Evolutionary conservation across 2,797 vertebrate species (phyloP).

Genomic region (Hyperoplus immaculatus): DNA sequence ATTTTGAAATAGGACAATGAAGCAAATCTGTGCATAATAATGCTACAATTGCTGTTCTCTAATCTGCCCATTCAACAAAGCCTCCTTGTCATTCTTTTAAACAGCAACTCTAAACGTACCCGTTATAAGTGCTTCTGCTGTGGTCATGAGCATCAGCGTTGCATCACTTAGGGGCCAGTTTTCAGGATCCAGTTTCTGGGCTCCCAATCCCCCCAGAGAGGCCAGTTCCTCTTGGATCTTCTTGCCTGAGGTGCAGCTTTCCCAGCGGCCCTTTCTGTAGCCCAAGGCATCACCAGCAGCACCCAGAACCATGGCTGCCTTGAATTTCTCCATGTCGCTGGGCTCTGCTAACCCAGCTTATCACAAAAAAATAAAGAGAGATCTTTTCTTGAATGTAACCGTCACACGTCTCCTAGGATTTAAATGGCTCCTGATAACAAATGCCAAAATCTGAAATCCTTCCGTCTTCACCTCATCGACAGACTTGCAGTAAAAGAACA

Average conservation of each 20-base stretch:
- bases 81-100: background rate
- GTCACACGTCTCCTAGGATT: slow-evolving; percentile 1
- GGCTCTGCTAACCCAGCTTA: slow-evolving; percentile 4
- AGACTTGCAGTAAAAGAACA: slow-evolving; percentile 3
- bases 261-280: slow-evolving; percentile 88
- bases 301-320: slow-evolving; percentile 92
- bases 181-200: slow-evolving; percentile 88
- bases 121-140: slow-evolving; percentile 93
- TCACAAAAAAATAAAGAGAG: background rate
- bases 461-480: slow-evolving; percentile 1
- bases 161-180: slow-evolving; percentile 96
- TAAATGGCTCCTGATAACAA: background rate
- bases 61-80: background rate
- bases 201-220: slow-evolving; percentile 88
- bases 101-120: slow-evolving; percentile 79
- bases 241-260: slow-evolving; percentile 86
- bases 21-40: background rate
- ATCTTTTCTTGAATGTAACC: slow-evolving; percentile 1
- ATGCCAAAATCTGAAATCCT: background rate
- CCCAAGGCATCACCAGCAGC: slow-evolving; percentile 93
- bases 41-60: background rate
- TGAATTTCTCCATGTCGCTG: slow-evolving; percentile 92
- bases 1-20: background rate
- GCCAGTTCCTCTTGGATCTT: slow-evolving; percentile 91
- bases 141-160: slow-evolving; percentile 94